Base-by-base conservation (phyloP, 2,797 vertebrate species). In the Serranus cabrilla region DNA sequence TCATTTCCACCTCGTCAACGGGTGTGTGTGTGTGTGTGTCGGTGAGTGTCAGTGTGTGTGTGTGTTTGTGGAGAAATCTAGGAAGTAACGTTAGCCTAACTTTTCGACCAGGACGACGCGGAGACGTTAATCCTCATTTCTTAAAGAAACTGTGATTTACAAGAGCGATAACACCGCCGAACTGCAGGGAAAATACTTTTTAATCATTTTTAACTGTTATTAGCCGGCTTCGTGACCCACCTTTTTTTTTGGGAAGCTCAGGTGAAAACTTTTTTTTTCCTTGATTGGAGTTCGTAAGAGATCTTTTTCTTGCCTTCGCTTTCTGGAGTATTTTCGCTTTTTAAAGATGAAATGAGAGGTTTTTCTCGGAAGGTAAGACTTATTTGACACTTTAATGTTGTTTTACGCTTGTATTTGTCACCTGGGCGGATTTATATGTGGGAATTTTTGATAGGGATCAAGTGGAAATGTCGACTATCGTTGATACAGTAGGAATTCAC, bases 61-160 rank as follows among this genome's bases (percentile, higher is more conserved):
- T 31, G 39, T 27, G 71, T 43, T 70, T 59, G 79, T 57, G 68
- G 17, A 70, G 61, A 84, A 88, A 90, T 90, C 55, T 87, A 93
- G 92, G 91, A 93, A 93, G 92, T 93, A 85, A 87, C 40, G 25
- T 65, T 11, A 20, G 63, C 25, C 20, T 0, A 74, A 84, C 21
- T 67, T 82, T 56, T 60, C 58, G 58, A 56, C n/a, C 66, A 31
- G 69, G 80, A 71, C 76, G 73, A 73, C 69, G 76, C 14, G 34
- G 34, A 61, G 40, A 61, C 84, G 49, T 51, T 13, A 56, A 64
- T 61, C 68, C 46, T 17, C 10, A 25, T 62, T 49, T 60, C 56
- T 34, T 2, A 1, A 9, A 77, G 4, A 69, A 59, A 47, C 57
- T 43, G 46, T n/a, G 55, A 69, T 69, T 73, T 60, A 2, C 5